Conservation (phyloP, 1,140 invertebrate genomes). For the Pectinophora gossypiella region DNA sequence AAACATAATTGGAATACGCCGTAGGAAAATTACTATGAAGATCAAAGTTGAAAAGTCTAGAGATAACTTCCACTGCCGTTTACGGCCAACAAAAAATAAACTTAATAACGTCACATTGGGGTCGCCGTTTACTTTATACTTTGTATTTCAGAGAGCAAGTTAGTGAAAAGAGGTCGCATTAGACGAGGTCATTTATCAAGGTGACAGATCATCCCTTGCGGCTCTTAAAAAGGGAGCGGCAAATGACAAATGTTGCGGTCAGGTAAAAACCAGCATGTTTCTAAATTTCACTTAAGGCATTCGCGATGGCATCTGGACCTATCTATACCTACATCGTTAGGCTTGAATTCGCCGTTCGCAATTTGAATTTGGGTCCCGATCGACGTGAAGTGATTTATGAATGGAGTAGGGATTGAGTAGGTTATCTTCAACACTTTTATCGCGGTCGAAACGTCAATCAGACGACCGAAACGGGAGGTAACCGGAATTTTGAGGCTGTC, state of each 20-base stretch:
- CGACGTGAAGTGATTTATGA: too few species aligned
- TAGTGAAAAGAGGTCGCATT: not conserved
- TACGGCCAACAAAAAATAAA: not conserved
- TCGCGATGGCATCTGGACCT: too few species aligned
- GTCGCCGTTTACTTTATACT: not conserved
- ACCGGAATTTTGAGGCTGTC: too few species aligned
- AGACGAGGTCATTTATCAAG: not conserved
- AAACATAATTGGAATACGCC: not conserved
- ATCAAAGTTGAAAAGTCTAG: not conserved
- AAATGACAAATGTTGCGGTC: constrained; percentile 1
- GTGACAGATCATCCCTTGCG: not conserved
- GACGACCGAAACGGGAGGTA: too few species aligned
- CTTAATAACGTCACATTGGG: not conserved
- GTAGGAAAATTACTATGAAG: not conserved
- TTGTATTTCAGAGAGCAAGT: not conserved
- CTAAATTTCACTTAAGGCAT: not conserved
- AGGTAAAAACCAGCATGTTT: constrained; percentile 1
- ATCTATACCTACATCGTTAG: too few species aligned
- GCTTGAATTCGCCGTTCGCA: too few species aligned
- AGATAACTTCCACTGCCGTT: not conserved
- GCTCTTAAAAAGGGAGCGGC: not conserved
- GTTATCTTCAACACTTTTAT: too few species aligned
- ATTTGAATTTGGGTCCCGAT: too few species aligned
- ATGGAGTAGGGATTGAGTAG: too few species aligned
- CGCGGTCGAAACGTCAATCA: too few species aligned